Evolutionary conservation across 1,140 invertebrate species (phyloP).

Genomic region (Drosophila eugracilis): DNA sequence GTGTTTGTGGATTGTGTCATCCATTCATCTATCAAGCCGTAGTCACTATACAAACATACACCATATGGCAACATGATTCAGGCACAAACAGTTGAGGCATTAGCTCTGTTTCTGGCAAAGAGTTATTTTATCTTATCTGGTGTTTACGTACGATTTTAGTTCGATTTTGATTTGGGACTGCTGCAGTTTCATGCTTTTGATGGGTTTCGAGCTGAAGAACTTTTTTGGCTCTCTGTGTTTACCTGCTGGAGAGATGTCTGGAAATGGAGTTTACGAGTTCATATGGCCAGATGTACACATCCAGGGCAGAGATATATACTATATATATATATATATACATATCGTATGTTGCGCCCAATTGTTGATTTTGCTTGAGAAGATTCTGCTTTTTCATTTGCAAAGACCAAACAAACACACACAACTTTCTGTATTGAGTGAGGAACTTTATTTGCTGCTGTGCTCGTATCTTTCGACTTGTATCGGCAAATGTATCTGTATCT

Average conservation of each 20-base stretch:
- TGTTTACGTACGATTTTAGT: conserved; percentile 42
- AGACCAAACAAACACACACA: conserved; percentile 32
- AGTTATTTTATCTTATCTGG: conserved; percentile 46
- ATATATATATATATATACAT: not conserved
- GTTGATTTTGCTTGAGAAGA: conserved; percentile 13
- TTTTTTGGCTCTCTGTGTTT: conserved; percentile 24
- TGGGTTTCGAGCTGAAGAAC: conserved; percentile 2
- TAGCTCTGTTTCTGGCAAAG: conserved; percentile 26
- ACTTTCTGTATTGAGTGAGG: conserved; percentile 15
- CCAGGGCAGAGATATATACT: conserved; percentile 3
- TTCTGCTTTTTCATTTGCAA: conserved; percentile 43
- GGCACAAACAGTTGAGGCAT: conserved; percentile 21
- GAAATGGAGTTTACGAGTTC: conserved; percentile 45
- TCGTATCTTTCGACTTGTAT: not conserved
- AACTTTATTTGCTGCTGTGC: conserved; percentile 31
- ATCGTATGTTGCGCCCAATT: not conserved
- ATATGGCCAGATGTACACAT: conserved; percentile 31
- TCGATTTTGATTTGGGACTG: conserved; percentile 46
- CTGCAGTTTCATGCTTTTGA: conserved; percentile 13
- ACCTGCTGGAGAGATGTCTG: conserved; percentile 20
- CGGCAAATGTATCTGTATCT: not conserved
- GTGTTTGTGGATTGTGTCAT: conserved; percentile 20
- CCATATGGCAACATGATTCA: conserved; percentile 35
- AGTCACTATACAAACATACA: conserved; percentile 33
- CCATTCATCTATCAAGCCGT: conserved; percentile 10